Conservation (phyloP, 2,797 vertebrate species). For the Numenius phaeopus region DNA sequence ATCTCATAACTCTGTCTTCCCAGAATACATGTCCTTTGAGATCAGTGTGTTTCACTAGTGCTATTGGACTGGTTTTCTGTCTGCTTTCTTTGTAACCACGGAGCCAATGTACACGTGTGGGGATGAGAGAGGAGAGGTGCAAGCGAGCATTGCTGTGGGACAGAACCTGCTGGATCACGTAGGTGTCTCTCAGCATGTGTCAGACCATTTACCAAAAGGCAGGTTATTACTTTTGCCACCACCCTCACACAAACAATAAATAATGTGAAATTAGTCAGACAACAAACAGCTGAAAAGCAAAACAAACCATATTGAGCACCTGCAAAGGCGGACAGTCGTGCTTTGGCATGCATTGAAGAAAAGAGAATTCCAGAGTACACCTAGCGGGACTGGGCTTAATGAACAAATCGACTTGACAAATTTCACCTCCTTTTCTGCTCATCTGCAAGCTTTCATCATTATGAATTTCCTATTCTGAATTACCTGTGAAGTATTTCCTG, state of each 20-base stretch:
- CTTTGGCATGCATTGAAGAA: background rate
- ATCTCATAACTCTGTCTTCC: background rate
- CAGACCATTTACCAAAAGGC: background rate
- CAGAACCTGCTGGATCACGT: background rate
- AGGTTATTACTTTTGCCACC: background rate
- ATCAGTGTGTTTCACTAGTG: background rate
- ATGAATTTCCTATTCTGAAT: background rate
- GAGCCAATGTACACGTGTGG: fast-evolving
- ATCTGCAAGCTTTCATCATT: background rate
- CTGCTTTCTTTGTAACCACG: background rate
- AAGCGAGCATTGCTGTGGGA: background rate
- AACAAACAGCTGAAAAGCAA: background rate
- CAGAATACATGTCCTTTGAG: background rate
- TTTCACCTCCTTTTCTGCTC: background rate
- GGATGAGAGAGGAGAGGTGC: background rate
- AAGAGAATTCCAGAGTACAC: background rate
- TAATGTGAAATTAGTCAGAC: slow-evolving; percentile 2
- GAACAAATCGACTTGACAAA: background rate
- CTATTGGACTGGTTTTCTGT: background rate
- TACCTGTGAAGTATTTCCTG: slow-evolving; percentile 2
- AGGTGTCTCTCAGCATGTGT: background rate
- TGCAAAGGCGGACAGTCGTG: background rate
- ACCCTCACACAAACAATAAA: background rate
- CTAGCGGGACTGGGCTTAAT: background rate
- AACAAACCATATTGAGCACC: background rate